Percentiles rank a stretch among this genome's conserved stretches.
Evolutionary conservation across 2,113 vertebrate species (phyloP).

Genomic region (Serinus canaria): DNA sequence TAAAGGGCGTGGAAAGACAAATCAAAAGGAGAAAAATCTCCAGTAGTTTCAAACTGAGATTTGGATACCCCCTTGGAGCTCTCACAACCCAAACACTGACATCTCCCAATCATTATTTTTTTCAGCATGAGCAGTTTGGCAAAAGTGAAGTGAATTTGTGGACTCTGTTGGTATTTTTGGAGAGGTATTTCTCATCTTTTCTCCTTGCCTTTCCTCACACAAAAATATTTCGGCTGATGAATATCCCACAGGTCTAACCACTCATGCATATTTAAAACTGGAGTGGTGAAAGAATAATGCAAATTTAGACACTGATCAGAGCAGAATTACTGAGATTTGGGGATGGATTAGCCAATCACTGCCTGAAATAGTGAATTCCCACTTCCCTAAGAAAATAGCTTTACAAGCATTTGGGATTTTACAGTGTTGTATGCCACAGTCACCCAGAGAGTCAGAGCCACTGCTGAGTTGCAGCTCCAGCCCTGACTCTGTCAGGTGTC

Average conservation of each 20-base stretch:
- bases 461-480: neutral
- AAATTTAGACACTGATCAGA: neutral
- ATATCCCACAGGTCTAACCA: neutral
- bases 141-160: neutral
- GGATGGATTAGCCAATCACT: neutral
- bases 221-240: neutral
- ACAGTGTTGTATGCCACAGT: neutral
- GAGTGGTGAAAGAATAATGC: neutral
- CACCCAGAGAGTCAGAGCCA: neutral
- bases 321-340: neutral
- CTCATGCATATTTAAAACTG: neutral
- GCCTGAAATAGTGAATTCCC: neutral
- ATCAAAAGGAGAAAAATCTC: neutral
- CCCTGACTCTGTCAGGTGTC: neutral
- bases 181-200: neutral
- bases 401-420: neutral
- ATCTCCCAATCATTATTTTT: neutral
- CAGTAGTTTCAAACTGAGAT: neutral
- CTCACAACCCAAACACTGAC: neutral
- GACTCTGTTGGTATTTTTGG: neutral
- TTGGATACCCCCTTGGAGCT: neutral
- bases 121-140: slow-evolving; percentile 12
- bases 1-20: neutral
- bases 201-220: neutral
- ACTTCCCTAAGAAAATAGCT: neutral